These are phyloP conservation scores for Caradrina kadenii DNA, from an alignment of 2,888 invertebrate species.

Conservation along the genomic window DNA sequence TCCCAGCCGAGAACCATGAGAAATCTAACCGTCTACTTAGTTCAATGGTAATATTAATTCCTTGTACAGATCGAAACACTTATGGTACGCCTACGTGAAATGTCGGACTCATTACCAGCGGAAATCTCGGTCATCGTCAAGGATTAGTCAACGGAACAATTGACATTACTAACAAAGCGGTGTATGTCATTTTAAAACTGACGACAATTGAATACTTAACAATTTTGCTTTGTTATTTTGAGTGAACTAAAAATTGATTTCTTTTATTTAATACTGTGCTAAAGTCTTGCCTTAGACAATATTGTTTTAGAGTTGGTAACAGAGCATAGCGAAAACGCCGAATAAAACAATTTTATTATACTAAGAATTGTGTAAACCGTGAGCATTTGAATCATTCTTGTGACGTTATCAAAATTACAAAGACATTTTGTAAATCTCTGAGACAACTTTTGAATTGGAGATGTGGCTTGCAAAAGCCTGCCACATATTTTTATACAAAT, in stretches of 20 bases:
- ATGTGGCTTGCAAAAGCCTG: conserved; percentile 15
- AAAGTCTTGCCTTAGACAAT: conserved; percentile 24
- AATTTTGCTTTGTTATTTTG: conserved; percentile 11
- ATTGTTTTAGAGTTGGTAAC: conserved; percentile 41
- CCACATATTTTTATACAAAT: background rate
- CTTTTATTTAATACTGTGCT: conserved; percentile 35
- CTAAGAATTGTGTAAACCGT: conserved; percentile 39
- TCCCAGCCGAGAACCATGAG: conserved; percentile 81
- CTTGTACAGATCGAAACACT: conserved; percentile 63
- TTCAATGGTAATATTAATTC: conserved; percentile 65
- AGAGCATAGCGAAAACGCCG: conserved; percentile 47
- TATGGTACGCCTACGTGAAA: conserved; percentile 49
- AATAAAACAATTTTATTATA: conserved; percentile 43
- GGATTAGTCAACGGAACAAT: conserved; percentile 28
- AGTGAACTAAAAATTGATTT: conserved; percentile 10
- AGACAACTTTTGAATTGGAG: conserved; percentile 13
- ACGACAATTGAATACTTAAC: conserved; percentile 17
- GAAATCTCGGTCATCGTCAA: conserved; percentile 22
- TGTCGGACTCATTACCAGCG: conserved; percentile 43
- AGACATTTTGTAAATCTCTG: conserved; percentile 39
- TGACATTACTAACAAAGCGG: conserved; percentile 10
- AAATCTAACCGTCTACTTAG: conserved; percentile 74
- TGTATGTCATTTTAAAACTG: conserved; percentile 18
- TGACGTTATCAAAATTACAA: conserved; percentile 36
- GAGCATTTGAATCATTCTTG: conserved; percentile 45